Evolutionary conservation across 2,888 invertebrate genomes (phyloP), one percentile per base, ranked within the genome.

Genomic region (Temnothorax ravouxi): DNA sequence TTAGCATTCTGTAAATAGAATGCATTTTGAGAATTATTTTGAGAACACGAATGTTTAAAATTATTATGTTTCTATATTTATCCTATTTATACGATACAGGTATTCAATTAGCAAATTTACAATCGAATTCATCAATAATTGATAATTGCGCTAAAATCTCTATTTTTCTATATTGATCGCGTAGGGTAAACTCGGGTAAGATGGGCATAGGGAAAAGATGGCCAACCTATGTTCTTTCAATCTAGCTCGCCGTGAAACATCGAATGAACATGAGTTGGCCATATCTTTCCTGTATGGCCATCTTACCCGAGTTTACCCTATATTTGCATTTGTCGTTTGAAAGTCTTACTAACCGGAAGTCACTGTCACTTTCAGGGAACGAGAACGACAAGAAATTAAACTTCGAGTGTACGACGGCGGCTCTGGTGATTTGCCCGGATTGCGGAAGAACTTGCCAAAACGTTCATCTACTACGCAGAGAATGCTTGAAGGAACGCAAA

Each of bases 391-490:
- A 34, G 50, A 50, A 15, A 44, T 50, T 34, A 34, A 34, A 34
- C 21, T 69, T 80, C 50, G 47, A 38, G 34, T 71, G 61, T 66
- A 6, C 18, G 6, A 2, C 38, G 18, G 1, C 50, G 11, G 29
- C 21, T 21, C 52, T 50, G 18, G 29, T 75, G 25, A 64, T 56
- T 54, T 93, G 91, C 59, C 34, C 44, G 2, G 86, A 87, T 41
- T 93, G 93, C 77, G 89, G 90, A 2, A 88, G 87, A 38, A 86
- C 86, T 21, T 93, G 15, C 21, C 3, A 64, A 38, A 29, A 29
- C 1, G 18, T 62, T 71, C 52, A 52, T 15, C 15, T 71, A 34
- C 15, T 21, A 91, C 84, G 91, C 90, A 84, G 88, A 71, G 89
- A 91, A 59, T 92, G 92, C 21, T 84, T 87, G 18, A 81, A 59